Base-by-base conservation (phyloP, 1,140 invertebrate genomes). In the Drosophila leontia region DNA sequence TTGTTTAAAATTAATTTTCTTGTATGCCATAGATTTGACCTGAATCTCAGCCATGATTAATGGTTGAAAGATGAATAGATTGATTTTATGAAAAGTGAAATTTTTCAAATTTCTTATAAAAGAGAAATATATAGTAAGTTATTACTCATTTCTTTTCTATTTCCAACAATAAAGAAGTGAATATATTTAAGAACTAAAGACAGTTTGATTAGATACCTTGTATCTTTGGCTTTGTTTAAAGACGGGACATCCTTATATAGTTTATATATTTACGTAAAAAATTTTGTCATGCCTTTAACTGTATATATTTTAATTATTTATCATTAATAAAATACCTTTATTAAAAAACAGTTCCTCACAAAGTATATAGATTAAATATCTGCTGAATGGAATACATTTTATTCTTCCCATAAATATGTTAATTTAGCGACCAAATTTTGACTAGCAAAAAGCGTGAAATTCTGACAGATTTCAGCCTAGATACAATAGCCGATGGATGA, bases 401-500 rank as follows among this genome's bases (percentile, higher is more conserved):
- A 7, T 47, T 47, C 7, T 15, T 23, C 4, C 2, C 7, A 9
- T 23, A 6, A 7, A 55, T 23, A 23, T 53, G 7, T 37, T 15
- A 23, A 53, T 19, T 19, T 19, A 13, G 1, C 17, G 15, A 15
- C 12, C 17, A 4, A 13, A 53, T 19, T 4, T 1, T 19, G 7
- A 17, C 6, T 19, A 7, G 29, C n/a, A 19, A 53, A 53, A 19
- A 32, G 7, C 34, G 0, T 1, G 11, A 42, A 42, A 34, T 42
- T 60, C 15, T 11, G 19, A 3, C 34, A 37, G 1, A 23, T 23
- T 26, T 39, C 13, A 23, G 41, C 32, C 34, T 19, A 23, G n/a
- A n/a, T 23, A 53, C 53, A 61, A 42, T 70, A 13, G 8, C 35
- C 1, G 19, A 44, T 70, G 39, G 19, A 44, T 70, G 39, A 78